Conservation (phyloP, 2,113 vertebrate genomes). For the Carlito syrichta region DNA sequence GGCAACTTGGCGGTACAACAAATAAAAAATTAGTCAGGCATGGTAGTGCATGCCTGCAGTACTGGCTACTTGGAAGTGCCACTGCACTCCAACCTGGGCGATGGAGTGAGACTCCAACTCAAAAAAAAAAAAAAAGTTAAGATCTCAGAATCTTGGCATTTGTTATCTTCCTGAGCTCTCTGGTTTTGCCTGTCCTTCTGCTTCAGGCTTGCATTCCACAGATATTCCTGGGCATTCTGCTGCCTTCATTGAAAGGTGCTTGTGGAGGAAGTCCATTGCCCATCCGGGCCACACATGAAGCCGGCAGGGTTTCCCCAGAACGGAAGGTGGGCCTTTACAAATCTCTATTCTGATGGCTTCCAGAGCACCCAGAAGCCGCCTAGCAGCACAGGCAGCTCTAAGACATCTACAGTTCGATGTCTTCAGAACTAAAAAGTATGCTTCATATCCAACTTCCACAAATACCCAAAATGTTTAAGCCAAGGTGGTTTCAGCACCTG, state of each 20-base stretch:
- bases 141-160: neutral
- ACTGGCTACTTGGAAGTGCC: no score
- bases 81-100: no score
- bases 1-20: no score
- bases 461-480: neutral
- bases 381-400: neutral
- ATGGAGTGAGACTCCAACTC: no score
- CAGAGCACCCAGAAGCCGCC: neutral
- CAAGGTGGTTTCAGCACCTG: neutral
- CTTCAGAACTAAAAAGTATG: neutral
- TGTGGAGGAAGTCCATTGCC: neutral
- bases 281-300: neutral
- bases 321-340: neutral
- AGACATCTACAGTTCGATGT: neutral
- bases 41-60: no score
- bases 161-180: neutral
- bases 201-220: slow-evolving; percentile 43
- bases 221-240: neutral
- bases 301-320: neutral
- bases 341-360: neutral
- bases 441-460: neutral
- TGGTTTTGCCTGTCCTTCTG: slow-evolving; percentile 48
- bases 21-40: no score
- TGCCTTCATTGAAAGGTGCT: slow-evolving; percentile 7
- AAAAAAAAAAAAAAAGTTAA: no score